Percentiles rank a stretch among this genome's conserved stretches.
Evolutionary conservation across 2,797 vertebrate species (phyloP).

Genomic region (Streptopelia turtur): DNA sequence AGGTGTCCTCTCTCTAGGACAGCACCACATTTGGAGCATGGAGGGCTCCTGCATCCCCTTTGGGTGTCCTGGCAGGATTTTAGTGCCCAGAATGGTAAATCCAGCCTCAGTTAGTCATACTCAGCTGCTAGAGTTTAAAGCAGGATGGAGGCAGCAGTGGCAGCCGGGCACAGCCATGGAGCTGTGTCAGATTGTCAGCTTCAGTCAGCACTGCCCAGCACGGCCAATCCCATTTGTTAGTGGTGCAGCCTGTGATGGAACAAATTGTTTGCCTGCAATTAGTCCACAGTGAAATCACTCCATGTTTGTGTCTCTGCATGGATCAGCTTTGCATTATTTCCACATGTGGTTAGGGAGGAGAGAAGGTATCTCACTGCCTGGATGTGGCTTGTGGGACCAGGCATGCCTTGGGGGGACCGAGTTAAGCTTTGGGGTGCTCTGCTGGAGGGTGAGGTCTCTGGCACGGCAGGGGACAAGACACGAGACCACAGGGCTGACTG

Average conservation of each 20-base stretch:
- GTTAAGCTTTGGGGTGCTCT: neutral
- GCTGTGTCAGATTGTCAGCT: neutral
- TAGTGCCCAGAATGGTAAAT: slow-evolving; percentile 26
- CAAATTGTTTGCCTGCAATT: neutral
- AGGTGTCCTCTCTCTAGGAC: neutral
- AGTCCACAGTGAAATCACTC: neutral
- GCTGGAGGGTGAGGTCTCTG: neutral
- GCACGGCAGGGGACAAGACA: neutral
- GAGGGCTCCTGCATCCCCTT: neutral
- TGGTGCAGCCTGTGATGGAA: fast-evolving
- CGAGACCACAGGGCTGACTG: fast-evolving
- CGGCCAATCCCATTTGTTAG: neutral
- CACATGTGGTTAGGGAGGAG: neutral
- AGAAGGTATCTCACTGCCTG: neutral
- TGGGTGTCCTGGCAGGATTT: slow-evolving; percentile 2
- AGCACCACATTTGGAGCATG: fast-evolving
- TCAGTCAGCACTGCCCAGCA: fast-evolving
- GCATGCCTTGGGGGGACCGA: neutral
- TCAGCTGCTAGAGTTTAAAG: neutral
- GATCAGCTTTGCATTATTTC: neutral
- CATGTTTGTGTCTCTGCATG: neutral
- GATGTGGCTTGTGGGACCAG: neutral
- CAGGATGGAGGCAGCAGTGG: neutral
- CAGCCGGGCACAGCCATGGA: fast-evolving
- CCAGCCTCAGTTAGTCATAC: neutral